These are phyloP conservation scores for Papilio demoleus DNA, from an alignment of 2,888 invertebrate genomes.

Conservation along the genomic window DNA sequence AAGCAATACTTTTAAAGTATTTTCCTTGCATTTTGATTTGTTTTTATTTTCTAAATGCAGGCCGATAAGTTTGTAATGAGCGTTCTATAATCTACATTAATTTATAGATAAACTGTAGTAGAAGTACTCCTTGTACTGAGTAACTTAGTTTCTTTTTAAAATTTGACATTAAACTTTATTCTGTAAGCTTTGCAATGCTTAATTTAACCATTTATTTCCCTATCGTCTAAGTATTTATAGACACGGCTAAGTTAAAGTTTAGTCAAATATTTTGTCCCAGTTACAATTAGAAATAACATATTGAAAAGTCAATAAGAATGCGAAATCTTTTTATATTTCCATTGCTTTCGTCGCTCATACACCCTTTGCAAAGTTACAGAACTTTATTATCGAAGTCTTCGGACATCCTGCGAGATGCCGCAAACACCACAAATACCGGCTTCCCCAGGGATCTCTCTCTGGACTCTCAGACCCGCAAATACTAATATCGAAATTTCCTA, in stretches of 20 bases:
- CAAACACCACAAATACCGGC: slow-evolving; percentile 12
- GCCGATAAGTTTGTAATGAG: not conserved
- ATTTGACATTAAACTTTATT: no score
- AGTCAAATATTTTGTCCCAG: not conserved
- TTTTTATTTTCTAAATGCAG: not conserved
- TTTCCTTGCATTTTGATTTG: not conserved
- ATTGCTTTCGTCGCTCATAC: not conserved
- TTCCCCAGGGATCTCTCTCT: slow-evolving; percentile 7
- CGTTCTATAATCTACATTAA: not conserved
- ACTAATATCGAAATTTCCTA: slow-evolving; percentile 23
- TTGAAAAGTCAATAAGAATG: not conserved
- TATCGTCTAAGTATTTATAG: not conserved
- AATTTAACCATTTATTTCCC: no score
- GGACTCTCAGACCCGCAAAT: slow-evolving; percentile 20
- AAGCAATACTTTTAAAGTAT: slow-evolving; percentile 4
- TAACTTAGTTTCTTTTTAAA: no score
- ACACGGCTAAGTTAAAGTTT: not conserved
- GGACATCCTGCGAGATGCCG: not conserved
- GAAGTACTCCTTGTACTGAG: no score
- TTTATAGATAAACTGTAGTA: not conserved
- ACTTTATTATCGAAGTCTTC: slow-evolving; percentile 17
- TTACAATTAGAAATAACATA: not conserved
- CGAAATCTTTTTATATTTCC: not conserved
- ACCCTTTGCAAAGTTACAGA: slow-evolving; percentile 8
- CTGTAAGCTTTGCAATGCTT: no score